Evolutionary conservation across 2,888 invertebrate species (phyloP).

Genomic region (Microchrysa polita): DNA sequence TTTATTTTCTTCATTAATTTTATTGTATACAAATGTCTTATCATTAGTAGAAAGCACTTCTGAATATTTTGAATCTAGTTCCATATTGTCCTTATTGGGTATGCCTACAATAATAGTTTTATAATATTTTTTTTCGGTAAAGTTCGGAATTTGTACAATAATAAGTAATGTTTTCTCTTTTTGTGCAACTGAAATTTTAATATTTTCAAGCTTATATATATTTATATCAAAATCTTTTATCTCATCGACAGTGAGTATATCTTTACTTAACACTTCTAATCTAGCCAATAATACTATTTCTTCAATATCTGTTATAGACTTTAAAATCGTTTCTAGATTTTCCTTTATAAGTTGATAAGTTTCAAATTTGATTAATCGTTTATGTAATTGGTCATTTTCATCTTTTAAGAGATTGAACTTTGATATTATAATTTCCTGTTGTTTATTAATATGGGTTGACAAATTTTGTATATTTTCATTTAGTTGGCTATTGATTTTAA

Average conservation of each 20-base stretch:
- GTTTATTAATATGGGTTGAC: constrained; percentile 2
- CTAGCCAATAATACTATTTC: constrained; percentile 1
- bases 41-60: constrained; percentile 13
- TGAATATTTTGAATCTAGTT: neutral
- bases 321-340: neutral
- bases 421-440: neutral
- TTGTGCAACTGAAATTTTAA: constrained; percentile 13
- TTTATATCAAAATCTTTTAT: neutral
- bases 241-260: neutral
- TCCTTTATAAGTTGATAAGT: neutral
- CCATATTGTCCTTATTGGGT: constrained; percentile 18
- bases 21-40: neutral
- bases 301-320: neutral
- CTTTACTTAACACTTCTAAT: too few relatives aligned
- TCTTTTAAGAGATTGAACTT: neutral
- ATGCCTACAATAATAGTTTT: neutral
- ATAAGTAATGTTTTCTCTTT: constrained; percentile 16
- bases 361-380: constrained; percentile 1
- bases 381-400: neutral
- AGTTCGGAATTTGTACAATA: constrained; percentile 2
- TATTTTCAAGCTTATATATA: neutral
- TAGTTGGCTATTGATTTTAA: neutral
- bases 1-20: too few relatives aligned
- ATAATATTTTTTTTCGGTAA: neutral
- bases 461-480: neutral